Base-by-base conservation (phyloP, 2,797 vertebrate genomes). In the Valencia hispanica region DNA sequence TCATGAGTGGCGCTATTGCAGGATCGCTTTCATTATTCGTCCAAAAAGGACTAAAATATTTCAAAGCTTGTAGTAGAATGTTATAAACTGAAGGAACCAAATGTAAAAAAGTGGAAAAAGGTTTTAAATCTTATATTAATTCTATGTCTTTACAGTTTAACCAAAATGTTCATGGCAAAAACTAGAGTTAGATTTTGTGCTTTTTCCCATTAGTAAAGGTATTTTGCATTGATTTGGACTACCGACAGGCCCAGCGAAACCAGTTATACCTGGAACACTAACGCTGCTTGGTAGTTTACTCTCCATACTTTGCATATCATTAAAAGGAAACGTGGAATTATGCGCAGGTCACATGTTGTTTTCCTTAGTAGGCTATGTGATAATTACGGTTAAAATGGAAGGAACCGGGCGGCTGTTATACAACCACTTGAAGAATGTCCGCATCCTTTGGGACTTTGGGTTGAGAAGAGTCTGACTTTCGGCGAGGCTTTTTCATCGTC, bases 361-460 rank as follows among this genome's bases (percentile, higher is more conserved):
- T 45, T n/a, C 14, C 9, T 45, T 39, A 22, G n/a, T 22, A n/a
- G n/a, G n/a, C n/a, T n/a, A 14, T 5, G 32, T 6, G 15, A 17
- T 50, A 18, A 5, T 12, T 59, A 27, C 53, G 27, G 63, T 55
- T 45, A 17, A 17, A 57, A 47, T 27, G 12, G 27, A 25, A 20
- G 53, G 25, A 18, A 59, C 27, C 30, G 22, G 4, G 17, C 15
- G 12, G 36, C 5, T 5, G 1, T 77, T 59, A 87, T 6, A 89
- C 71, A 0, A 91, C 78, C 3, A 93, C 76, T 74, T 85, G 86
- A 39, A 91, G 74, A 39, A 92, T 30, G 10, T 91, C 86, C 0
- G 76, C 51, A 6, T 69, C n/a, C 25, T 82, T 72, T 0, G n/a
- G 32, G 34, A 36, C 79, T 77, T 86, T 92, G 59, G 75, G 14